Evolutionary conservation across 2,113 vertebrate species (phyloP).

Genomic region (Ondatra zibethicus): DNA sequence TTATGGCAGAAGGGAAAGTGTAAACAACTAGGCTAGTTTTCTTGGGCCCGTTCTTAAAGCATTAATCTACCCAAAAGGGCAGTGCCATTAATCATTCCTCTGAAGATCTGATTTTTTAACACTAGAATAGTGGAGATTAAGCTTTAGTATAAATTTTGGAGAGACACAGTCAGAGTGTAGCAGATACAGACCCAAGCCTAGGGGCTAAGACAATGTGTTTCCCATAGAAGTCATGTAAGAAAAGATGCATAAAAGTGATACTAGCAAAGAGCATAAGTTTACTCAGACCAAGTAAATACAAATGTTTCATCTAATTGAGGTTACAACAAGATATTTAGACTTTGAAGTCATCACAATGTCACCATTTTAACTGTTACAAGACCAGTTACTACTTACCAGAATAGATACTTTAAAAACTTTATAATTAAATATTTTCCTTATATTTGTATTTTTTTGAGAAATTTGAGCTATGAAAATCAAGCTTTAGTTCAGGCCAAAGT

Average conservation of each 20-base stretch:
- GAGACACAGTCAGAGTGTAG: background rate
- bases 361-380: slow-evolving; percentile 6
- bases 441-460: background rate
- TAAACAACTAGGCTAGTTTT: background rate
- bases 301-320: background rate
- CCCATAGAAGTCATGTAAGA: background rate
- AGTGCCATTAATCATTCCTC: background rate
- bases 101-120: background rate
- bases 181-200: background rate
- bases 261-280: background rate
- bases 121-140: background rate
- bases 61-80: background rate
- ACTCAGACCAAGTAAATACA: background rate
- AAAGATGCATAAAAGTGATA: background rate
- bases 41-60: background rate
- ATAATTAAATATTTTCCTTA: background rate
- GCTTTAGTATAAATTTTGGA: slow-evolving; percentile 2
- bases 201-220: background rate
- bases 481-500: background rate
- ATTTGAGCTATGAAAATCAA: background rate
- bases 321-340: slow-evolving; percentile 19
- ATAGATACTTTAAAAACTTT: background rate
- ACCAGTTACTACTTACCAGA: background rate
- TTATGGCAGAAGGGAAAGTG: background rate
- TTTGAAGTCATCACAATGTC: slow-evolving; percentile 17